Evolutionary conservation across 2,113 vertebrate genomes (phyloP).

Genomic region (Balaenoptera acutorostrata): DNA sequence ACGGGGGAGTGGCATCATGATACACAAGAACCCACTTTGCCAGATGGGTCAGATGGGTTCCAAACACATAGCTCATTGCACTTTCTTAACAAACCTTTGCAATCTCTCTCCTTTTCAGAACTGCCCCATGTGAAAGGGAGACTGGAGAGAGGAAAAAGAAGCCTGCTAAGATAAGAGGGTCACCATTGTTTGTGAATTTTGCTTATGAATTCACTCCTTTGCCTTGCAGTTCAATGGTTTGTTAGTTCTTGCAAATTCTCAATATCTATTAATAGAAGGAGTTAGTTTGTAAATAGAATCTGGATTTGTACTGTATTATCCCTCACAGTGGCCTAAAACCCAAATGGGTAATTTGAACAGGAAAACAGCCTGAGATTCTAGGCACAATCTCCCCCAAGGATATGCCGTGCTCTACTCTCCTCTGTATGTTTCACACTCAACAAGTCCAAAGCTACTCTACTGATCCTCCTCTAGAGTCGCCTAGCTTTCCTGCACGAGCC

Average conservation of each 20-base stretch:
- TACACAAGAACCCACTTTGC: not conserved
- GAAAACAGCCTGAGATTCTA: conserved; percentile 9
- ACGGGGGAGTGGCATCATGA: not conserved
- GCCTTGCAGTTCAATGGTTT: not conserved
- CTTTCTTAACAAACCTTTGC: not conserved
- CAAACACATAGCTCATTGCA: not conserved
- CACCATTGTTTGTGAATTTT: not conserved
- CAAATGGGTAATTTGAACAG: not conserved
- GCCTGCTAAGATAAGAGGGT: not conserved
- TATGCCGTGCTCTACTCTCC: not conserved
- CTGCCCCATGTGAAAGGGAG: not conserved
- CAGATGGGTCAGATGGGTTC: not conserved
- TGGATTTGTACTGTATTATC: not conserved
- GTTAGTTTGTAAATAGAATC: not conserved
- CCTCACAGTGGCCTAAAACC: not conserved
- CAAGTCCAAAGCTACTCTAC: not conserved
- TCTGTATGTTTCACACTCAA: not conserved
- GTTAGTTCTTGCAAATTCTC: conserved; percentile 20
- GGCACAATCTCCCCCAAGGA: not conserved
- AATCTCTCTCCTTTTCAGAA: conserved; percentile 10
- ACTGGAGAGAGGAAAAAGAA: not conserved
- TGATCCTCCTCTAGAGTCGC: not conserved
- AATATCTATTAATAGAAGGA: conserved; percentile 27
- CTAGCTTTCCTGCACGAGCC: not conserved
- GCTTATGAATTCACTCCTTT: not conserved